Evolutionary conservation across 2,113 vertebrate species (phyloP).

Genomic region (Marmota flaviventris): DNA sequence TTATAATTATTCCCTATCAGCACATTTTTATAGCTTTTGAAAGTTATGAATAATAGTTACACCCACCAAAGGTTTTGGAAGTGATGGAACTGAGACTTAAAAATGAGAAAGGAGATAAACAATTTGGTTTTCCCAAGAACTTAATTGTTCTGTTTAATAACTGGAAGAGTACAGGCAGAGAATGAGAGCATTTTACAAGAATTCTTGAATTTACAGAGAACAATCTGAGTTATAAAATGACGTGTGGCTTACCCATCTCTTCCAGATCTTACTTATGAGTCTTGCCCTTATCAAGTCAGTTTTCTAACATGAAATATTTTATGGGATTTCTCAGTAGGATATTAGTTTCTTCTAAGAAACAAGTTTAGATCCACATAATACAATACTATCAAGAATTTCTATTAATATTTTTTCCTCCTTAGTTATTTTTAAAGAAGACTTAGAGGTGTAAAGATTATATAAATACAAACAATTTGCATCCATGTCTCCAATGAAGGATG

Average conservation of each 20-base stretch:
- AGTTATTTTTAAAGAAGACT: neutral
- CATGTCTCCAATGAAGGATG: neutral
- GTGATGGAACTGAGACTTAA: neutral
- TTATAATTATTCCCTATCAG: neutral
- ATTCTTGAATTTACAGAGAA: neutral
- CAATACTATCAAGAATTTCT: neutral
- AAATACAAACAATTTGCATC: neutral
- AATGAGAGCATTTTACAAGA: neutral
- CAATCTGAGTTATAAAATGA: neutral
- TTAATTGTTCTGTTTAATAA: neutral
- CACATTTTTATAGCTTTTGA: neutral
- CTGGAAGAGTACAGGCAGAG: neutral
- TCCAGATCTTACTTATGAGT: neutral
- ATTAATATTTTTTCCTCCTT: neutral
- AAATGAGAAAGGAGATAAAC: neutral
- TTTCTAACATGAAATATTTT: neutral
- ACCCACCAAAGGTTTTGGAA: neutral
- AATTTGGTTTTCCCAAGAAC: neutral
- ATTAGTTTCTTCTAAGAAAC: neutral
- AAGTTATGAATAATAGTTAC: neutral
- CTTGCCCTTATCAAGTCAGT: neutral
- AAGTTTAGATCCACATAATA: neutral
- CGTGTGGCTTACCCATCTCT: neutral
- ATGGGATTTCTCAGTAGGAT: neutral
- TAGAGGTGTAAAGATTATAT: neutral